Evolutionary conservation across 23 tunicate genomes (phyloP), one percentile per base, ranked within the genome.

Genomic region (Halocynthia aurantium): DNA sequence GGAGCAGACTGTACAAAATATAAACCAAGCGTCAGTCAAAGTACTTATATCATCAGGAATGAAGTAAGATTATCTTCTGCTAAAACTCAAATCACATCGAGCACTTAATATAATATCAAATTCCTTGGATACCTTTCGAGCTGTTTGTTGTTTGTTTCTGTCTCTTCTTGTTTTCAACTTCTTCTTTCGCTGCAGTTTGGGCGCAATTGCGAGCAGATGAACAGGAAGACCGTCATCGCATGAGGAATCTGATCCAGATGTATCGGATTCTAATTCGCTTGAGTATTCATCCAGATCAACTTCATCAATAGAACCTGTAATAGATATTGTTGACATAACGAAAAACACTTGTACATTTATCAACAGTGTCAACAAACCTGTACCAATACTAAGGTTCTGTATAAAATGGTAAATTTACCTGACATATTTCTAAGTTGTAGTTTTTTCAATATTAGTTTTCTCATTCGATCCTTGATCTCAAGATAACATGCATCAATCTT

Each of bases 171-270:
- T 22, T 80, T 83, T 80, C 75, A 89, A 71, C 55, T 83, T 84
- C 82, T 83, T 84, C 67, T 89, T 89, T 52, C 89, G 52, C 52
- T 89, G 89, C 67, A 89, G 65, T 62, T 89, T 89, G 61, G 96
- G 89, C 19, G 89, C 89, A 58, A 84, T 84, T 40, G 96, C 88
- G 68, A 89, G 96, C 67, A 93, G 78, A 69, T 93, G 98, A 70
- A 87, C 98, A 1, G 98, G 98, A 49, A 93, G 85, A 51, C 93
- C 88, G 55, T 93, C 93, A 53, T 93, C 98, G 61, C 92, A 93
- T 6, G 92, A 86, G 6, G 98, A 93, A 70, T 93, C 91, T 51
- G 93, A 86, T 20, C 98, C 98, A 50, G 93, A 86, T 49, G 98
- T 93, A 55, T 93, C 98, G 5, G 98, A 93, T 72, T 93, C 98